A percentile compares a stretch with the other conserved stretches of the same genome.
Conservation (phyloP, 64 coral and sea anemone genomes). For the Stichodactyla mertensii region DNA sequence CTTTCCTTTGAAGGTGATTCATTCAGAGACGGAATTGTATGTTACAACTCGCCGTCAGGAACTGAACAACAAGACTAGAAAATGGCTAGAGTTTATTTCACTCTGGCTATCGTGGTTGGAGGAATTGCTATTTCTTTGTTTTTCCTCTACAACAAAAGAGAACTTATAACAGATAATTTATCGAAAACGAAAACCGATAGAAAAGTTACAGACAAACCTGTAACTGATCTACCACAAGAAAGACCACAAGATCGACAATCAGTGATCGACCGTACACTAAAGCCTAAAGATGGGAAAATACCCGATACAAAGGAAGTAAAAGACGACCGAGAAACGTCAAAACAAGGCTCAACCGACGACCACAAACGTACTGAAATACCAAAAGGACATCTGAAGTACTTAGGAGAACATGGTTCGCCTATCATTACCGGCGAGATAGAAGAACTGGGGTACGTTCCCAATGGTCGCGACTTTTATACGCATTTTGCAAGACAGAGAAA, state of each 20-base stretch:
- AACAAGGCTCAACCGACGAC: slow-evolving; percentile 3
- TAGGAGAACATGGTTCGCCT: slow-evolving; percentile 85
- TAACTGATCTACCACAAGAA: neutral
- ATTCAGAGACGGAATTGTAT: neutral
- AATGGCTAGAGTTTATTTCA: neutral
- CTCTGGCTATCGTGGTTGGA: neutral
- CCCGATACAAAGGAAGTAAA: neutral
- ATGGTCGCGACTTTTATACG: slow-evolving; percentile 90
- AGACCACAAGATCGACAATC: neutral
- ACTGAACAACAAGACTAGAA: neutral
- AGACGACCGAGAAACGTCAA: neutral
- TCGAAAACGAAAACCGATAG: neutral
- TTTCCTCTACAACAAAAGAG: neutral
- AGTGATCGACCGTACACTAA: neutral
- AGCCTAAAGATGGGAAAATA: neutral
- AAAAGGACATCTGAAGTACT: slow-evolving; percentile 64
- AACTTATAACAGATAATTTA: neutral
- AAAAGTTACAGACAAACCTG: neutral
- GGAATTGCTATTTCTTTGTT: neutral
- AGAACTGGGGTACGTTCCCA: slow-evolving; percentile 84
- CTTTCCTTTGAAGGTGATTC: neutral
- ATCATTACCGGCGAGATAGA: slow-evolving; percentile 68
- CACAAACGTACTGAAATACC: neutral
- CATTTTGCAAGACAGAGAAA: slow-evolving; percentile 80
- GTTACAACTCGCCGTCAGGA: neutral